These are phyloP conservation scores for Mesorhabditis spiculigera DNA, from an alignment of 2,888 invertebrate genomes.

Conservation along the genomic window DNA sequence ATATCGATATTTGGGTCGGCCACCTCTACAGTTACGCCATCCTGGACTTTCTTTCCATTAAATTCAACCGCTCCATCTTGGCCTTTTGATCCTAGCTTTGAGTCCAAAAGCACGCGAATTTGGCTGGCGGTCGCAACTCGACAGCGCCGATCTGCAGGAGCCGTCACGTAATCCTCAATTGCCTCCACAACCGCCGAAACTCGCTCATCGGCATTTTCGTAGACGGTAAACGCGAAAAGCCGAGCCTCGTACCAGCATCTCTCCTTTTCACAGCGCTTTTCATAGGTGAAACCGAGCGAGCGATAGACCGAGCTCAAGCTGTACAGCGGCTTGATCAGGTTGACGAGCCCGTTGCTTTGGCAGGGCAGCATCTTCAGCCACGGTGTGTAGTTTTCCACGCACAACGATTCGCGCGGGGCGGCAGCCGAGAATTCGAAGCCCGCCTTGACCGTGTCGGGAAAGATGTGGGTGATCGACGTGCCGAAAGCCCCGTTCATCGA, in stretches of 20 bases:
- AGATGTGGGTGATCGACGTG: slow-evolving; percentile 90
- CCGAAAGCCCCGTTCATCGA: slow-evolving; percentile 90
- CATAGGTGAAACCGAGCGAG: slow-evolving; percentile 16
- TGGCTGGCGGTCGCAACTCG: not conserved
- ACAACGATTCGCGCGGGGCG: slow-evolving; percentile 91
- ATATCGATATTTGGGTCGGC: not conserved
- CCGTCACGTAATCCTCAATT: too few species aligned
- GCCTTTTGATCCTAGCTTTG: too few species aligned
- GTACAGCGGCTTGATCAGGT: slow-evolving; percentile 81
- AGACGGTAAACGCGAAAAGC: not conserved
- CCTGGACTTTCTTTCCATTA: not conserved
- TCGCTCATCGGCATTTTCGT: not conserved
- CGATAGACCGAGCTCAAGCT: slow-evolving; percentile 35
- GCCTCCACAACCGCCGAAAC: not conserved
- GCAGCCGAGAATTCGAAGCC: slow-evolving; percentile 71
- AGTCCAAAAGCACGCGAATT: not conserved
- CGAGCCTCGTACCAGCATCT: not conserved
- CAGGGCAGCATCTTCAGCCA: slow-evolving; percentile 96
- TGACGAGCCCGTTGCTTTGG: slow-evolving; percentile 79
- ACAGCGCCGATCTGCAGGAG: not conserved
- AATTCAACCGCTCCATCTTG: too few species aligned
- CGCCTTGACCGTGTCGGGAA: slow-evolving; percentile 64
- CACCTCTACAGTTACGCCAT: not conserved
- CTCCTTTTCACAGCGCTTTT: slow-evolving; percentile 4
- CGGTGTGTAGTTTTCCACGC: slow-evolving; percentile 96